Evolutionary conservation across 2,888 invertebrate species (phyloP).

Genomic region (Phlogophora meticulosa): DNA sequence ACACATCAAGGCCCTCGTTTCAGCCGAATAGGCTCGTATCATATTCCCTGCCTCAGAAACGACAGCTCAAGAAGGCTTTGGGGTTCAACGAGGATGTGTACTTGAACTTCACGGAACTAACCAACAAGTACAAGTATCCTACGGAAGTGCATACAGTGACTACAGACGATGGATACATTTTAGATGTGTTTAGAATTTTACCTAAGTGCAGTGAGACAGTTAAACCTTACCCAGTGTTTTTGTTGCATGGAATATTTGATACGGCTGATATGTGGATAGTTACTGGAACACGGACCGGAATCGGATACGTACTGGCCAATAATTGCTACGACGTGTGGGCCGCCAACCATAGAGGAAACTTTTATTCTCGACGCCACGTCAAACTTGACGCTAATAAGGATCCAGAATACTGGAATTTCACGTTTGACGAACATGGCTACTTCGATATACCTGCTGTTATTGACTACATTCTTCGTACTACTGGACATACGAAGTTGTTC

Average conservation of each 20-base stretch:
- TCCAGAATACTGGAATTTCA: conserved; percentile 88
- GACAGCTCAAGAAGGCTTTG: conserved; percentile 75
- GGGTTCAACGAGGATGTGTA: conserved; percentile 83
- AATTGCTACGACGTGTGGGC: conserved; percentile 90
- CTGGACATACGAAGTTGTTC: conserved; percentile 89
- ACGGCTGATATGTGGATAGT: conserved; percentile 80
- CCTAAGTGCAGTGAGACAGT: conserved; percentile 71
- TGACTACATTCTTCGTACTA: conserved; percentile 79
- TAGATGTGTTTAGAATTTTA: conserved; percentile 77
- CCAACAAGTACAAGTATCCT: conserved; percentile 76
- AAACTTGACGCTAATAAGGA: conserved; percentile 81
- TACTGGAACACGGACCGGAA: conserved; percentile 72
- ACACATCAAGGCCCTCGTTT: conserved; percentile 53
- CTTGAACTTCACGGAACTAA: conserved; percentile 80
- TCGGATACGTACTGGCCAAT: conserved; percentile 84
- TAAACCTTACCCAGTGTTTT: conserved; percentile 73
- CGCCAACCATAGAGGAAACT: conserved; percentile 91
- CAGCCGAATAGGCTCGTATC: conserved; percentile 69
- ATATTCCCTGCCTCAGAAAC: conserved; percentile 76
- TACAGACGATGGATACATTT: conserved; percentile 82
- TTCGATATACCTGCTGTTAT: conserved; percentile 93
- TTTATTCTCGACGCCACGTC: conserved; percentile 91
- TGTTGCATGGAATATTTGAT: conserved; percentile 80
- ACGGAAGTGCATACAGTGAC: conserved; percentile 75
- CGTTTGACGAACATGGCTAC: conserved; percentile 93